phyloP scores from a whole-genome alignment of 2,113 vertebrate species.

The Ancistrus triradiatus region DNA sequence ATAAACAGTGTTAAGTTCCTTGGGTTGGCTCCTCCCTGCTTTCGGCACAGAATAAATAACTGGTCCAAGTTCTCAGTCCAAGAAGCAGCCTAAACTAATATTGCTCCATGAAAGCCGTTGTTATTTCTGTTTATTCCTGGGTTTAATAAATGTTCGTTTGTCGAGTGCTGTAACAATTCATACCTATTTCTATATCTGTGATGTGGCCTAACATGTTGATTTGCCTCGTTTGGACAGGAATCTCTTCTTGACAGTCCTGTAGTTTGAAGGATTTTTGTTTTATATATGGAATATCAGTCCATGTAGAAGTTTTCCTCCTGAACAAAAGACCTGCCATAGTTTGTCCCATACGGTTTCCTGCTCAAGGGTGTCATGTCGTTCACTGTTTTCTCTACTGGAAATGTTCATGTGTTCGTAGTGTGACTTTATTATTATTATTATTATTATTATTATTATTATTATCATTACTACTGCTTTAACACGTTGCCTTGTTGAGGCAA shows the following conservation, averaged over 20 bases:
- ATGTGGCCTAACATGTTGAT: no score
- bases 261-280: not conserved
- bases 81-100: no score
- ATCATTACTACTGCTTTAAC: not conserved
- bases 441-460: not conserved
- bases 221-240: not conserved
- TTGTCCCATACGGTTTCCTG: not conserved
- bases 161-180: not conserved
- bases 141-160: no score
- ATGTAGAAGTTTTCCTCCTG: no score
- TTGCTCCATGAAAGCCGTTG: no score
- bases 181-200: not conserved
- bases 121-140: no score
- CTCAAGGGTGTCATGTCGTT: not conserved
- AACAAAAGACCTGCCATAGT: not conserved
- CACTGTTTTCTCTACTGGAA: not conserved
- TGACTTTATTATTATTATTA: not conserved
- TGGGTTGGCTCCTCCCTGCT: no score
- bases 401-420: no score
- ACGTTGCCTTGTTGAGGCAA: not conserved
- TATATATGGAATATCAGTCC: not conserved
- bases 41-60: no score
- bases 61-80: no score
- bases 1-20: no score
- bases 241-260: not conserved